These are phyloP conservation scores for Ooceraea biroi DNA, from an alignment of 1,140 invertebrate genomes.

Conservation along the genomic window DNA sequence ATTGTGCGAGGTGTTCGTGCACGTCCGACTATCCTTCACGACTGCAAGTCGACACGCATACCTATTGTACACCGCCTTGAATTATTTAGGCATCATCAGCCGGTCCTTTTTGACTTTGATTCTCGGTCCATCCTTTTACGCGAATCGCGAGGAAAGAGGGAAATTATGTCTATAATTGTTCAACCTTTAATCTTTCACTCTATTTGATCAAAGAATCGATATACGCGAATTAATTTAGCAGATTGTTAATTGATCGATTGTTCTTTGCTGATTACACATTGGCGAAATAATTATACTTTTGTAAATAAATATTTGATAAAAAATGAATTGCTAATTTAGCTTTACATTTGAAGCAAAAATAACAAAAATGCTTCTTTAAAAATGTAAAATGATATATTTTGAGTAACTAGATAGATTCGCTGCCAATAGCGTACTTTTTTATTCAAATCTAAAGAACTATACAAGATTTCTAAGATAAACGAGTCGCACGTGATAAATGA, in stretches of 20 bases:
- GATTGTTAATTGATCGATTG: conserved; percentile 1
- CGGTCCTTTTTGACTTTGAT: conserved; percentile 46
- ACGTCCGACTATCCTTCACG: conserved; percentile 63
- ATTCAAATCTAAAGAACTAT: background rate
- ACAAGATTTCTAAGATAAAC: background rate
- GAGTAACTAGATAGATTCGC: background rate
- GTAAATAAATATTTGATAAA: background rate
- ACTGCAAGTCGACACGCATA: conserved; percentile 66
- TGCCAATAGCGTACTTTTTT: background rate
- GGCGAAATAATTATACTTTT: background rate
- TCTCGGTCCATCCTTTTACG: conserved; percentile 52
- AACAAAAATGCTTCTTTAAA: background rate
- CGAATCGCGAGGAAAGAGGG: background rate
- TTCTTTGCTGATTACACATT: background rate
- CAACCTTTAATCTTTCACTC: background rate
- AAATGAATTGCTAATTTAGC: background rate
- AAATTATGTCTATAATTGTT: background rate
- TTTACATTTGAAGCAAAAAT: background rate
- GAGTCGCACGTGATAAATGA: conserved; percentile 11
- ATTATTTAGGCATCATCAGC: conserved; percentile 68
- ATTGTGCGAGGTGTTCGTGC: conserved; percentile 76
- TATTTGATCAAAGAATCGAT: background rate
- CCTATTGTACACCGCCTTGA: conserved; percentile 68
- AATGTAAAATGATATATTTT: background rate
- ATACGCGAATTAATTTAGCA: background rate